These are phyloP conservation scores for Dorcus parallelipipedus DNA, from an alignment of 2,888 invertebrate species.

Conservation along the genomic window DNA sequence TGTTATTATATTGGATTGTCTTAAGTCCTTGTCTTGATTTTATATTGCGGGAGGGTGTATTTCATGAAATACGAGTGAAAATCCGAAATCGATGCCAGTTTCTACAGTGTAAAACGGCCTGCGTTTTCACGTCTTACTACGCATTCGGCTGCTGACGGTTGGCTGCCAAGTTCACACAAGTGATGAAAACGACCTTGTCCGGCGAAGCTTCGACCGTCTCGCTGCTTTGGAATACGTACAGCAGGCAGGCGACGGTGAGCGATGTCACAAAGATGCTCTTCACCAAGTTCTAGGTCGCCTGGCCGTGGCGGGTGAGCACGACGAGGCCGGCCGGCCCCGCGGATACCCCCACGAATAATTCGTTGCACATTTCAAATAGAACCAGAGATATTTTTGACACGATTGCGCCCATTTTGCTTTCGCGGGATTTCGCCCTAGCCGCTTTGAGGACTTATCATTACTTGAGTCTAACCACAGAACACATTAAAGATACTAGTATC, in stretches of 20 bases:
- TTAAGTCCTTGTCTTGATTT: no score
- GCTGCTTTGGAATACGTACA: constrained; percentile 33
- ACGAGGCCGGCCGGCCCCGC: constrained; percentile 42
- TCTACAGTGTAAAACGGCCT: no score
- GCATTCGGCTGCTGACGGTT: no score
- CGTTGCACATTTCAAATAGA: constrained; percentile 42
- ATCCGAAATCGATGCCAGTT: no score
- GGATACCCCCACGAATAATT: constrained; percentile 41
- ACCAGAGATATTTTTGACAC: constrained; percentile 19
- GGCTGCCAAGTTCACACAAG: no score
- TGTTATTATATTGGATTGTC: no score
- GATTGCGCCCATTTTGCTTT: constrained; percentile 21
- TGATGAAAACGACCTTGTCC: constrained; percentile 62
- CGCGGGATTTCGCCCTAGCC: not conserved
- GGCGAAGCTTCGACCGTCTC: constrained; percentile 28
- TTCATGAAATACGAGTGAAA: no score
- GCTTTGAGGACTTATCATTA: not conserved
- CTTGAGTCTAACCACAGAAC: no score
- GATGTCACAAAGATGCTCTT: constrained; percentile 35
- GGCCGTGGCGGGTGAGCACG: constrained; percentile 37
- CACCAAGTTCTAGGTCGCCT: constrained; percentile 34
- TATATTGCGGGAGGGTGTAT: no score
- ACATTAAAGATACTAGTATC: no score
- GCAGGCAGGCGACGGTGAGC: constrained; percentile 36
- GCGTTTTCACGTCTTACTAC: no score